Evolutionary conservation across 2,113 vertebrate species (phyloP).

Genomic region (Origma solitaria): DNA sequence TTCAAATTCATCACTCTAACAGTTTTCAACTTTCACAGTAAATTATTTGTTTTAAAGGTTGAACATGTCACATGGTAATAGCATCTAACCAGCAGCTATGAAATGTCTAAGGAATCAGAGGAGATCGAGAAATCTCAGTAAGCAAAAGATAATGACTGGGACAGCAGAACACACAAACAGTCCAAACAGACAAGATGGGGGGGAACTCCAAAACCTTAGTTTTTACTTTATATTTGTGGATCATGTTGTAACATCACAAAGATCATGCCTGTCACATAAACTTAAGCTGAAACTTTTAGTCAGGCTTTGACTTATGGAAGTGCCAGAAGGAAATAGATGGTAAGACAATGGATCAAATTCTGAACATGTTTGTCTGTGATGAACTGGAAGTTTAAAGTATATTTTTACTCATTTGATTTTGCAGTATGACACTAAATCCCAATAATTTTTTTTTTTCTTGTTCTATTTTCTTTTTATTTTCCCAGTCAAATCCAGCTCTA

Average conservation of each 20-base stretch:
- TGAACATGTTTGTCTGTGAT: neutral
- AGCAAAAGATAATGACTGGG: neutral
- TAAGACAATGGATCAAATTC: neutral
- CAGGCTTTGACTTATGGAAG: neutral
- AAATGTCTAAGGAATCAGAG: constrained; percentile 15
- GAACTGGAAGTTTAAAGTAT: neutral
- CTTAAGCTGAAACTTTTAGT: neutral
- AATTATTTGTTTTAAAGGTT: constrained; percentile 53
- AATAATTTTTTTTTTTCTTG: neutral
- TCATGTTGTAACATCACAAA: neutral
- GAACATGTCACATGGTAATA: neutral
- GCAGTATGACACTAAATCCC: neutral
- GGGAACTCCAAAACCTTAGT: neutral
- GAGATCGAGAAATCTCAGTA: neutral
- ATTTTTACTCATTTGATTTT: neutral
- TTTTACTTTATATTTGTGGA: neutral
- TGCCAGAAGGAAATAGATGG: neutral
- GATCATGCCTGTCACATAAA: neutral
- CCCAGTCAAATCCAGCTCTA: neutral
- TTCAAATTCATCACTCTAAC: neutral
- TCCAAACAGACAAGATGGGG: neutral
- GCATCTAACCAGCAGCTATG: constrained; percentile 39
- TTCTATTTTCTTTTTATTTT: neutral
- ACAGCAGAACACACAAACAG: neutral
- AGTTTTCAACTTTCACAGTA: constrained; percentile 29